A percentile compares a stretch with the other conserved stretches of the same genome.
phyloP scores from a whole-genome alignment of 2,888 invertebrate species.

The Spialia ferax region DNA sequence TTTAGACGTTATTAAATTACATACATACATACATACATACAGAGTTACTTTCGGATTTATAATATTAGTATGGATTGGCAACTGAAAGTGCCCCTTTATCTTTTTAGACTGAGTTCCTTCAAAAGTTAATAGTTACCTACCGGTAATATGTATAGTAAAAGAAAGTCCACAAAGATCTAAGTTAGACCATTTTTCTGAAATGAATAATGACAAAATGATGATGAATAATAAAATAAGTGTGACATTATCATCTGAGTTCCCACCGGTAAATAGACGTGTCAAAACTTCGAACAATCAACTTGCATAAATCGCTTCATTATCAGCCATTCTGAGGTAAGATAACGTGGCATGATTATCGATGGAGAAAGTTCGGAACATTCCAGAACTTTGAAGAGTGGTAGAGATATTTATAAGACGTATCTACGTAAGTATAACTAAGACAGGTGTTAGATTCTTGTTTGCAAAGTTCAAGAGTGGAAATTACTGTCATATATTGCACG shows the following conservation, averaged over 20 bases:
- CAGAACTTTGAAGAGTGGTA: background rate
- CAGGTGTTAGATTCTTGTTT: background rate
- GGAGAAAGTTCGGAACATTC: constrained; percentile 5
- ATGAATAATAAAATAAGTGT: background rate
- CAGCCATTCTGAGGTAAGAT: background rate
- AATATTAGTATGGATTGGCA: too few relatives aligned
- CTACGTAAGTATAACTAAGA: background rate
- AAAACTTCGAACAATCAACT: background rate
- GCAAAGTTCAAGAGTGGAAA: background rate
- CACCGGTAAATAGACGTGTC: background rate
- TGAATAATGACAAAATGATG: background rate
- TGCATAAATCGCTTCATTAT: background rate
- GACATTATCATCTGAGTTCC: background rate
- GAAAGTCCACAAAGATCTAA: background rate
- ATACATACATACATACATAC: too few relatives aligned
- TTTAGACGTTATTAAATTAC: too few relatives aligned
- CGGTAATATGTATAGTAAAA: too few relatives aligned
- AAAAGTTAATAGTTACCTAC: too few relatives aligned
- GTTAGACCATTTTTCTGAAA: background rate
- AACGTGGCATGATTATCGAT: constrained; percentile 4
- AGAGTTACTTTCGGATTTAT: too few relatives aligned
- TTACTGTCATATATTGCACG: background rate
- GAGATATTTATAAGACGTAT: background rate
- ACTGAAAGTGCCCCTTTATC: too few relatives aligned
- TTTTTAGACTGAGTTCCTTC: too few relatives aligned